phyloP scores from a whole-genome alignment of 2,888 invertebrate species.

The Abrostola tripartita region DNA sequence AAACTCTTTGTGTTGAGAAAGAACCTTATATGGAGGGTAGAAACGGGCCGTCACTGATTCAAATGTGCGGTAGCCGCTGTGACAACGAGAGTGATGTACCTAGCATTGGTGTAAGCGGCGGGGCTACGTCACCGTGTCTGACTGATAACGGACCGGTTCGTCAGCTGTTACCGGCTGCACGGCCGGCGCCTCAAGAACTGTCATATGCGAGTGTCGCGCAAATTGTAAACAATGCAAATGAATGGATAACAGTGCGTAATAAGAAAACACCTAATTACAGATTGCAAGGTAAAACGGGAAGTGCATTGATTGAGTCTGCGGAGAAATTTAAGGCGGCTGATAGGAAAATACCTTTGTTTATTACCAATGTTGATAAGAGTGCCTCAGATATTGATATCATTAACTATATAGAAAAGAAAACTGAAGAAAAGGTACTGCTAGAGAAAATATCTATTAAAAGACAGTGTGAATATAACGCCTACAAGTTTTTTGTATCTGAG shows the following conservation, averaged over 20 bases:
- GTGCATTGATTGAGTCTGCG: neutral
- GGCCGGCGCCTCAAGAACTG: neutral
- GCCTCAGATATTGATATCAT: conserved; percentile 10
- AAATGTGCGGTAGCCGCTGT: neutral
- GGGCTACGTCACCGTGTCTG: conserved; percentile 1
- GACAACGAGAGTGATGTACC: neutral
- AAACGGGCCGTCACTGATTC: neutral
- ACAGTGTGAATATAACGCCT: conserved; percentile 33
- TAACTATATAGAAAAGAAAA: conserved; percentile 8
- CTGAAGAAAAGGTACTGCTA: conserved; percentile 6
- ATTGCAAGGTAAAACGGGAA: neutral
- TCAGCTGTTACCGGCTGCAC: neutral
- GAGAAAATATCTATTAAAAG: conserved; percentile 8
- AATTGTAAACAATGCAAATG: neutral
- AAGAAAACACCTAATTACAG: neutral
- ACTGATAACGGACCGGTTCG: neutral
- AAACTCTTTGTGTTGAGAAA: conserved; percentile 1
- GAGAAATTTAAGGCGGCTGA: conserved; percentile 17
- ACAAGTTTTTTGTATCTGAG: conserved; percentile 43
- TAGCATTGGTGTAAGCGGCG: neutral
- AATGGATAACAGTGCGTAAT: neutral
- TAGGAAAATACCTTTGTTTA: conserved; percentile 17
- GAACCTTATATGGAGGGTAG: conserved; percentile 4
- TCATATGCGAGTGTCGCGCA: conserved; percentile 1
- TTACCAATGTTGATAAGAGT: conserved; percentile 13